Evolutionary conservation across 2,888 invertebrate species (phyloP), one percentile per base, ranked within the genome.

Genomic region (Thumatha senex): DNA sequence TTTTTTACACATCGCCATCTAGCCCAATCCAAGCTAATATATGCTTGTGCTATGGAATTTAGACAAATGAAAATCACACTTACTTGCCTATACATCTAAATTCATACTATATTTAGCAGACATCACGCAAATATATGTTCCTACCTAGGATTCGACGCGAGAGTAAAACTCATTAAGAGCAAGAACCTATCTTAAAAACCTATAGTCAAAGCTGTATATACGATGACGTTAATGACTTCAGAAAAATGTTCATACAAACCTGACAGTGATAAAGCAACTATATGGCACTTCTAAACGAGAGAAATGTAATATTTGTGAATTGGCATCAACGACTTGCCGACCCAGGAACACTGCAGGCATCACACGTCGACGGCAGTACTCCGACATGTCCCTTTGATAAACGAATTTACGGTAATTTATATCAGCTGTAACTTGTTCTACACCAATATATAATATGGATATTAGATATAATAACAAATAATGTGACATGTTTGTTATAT

Each of bases 341-440:
- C 88, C 86, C 1, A 90, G 71, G 57, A 90, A 89, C 45, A 90
- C 78, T 0, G 90, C 89, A 0, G 89, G 86, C 24, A 84, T 61
- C 29, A 81, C 87, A 1, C 81, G 77, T 7, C 89, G 77, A 1
- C 79, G 74, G 58, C 90, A 91, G 47, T 82, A 70, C 62, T 89
- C 90, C 0, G 90, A 89, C 51, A 88, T 61, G 44, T 90, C 89
- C 47, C 76, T 84, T 58, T 83, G 80, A 44, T 84, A 76, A 1
- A 78, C 72, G 15, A 80, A 74, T 54, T 78, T 80, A 0, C 64
- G 62, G 38, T 60, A 40, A 43, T 31, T 30, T 46, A 57, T 39
- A 36, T 56, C 55, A 7, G 40, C 48, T 5, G 31, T 51, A n/a
- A 54, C 54, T 36, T 47, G 56, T 9, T 47, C 40, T 42, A 63